Base-by-base conservation (phyloP, 2,797 vertebrate species). In the Oreochromis grahami region DNA sequence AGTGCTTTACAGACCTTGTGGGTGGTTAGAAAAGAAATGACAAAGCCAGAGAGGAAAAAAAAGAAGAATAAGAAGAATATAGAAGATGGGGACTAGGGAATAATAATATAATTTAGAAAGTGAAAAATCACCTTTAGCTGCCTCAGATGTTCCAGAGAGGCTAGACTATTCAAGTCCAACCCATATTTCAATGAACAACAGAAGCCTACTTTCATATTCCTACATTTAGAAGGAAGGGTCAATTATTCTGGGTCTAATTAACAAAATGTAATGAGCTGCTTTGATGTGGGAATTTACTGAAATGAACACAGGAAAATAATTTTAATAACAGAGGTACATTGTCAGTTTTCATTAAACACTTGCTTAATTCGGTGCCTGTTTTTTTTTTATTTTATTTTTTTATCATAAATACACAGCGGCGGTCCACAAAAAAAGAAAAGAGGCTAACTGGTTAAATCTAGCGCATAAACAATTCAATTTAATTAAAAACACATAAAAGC, bases 201-300 rank as follows among this genome's bases (percentile, higher is more conserved):
- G 79, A 88, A 84, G 92, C 77, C 80, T 77, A 77, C 85, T 87
- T 86, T 90, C 52, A 51, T 87, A 86, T 89, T 88, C 45, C 77
- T 86, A 84, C 86, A 90, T 92, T 93, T 94, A 94, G 88, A 94
- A 93, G 90, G 88, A 36, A 84, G 88, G 86, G 90, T 91, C 52
- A 93, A 89, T 94, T 95, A 93, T 93, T 93, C 87, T 83, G 84
- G 83, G 85, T 93, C 94, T 95, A 95, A 95, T 96, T 95, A 95
- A 92, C 88, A 82, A 93, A 94, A 90, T 85, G 84, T 86, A 94
- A 95, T 94, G 89, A 93, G 91, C 80, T 91, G 87, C 94, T 95
- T 95, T 95, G 93, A 96, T 94, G 90, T 93, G 80, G 81, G 90
- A 93, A 89, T 92, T 94, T 88, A 92, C 81, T 88, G 89, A 91